phyloP scores from a whole-genome alignment of 1,140 invertebrate genomes.

The Drosophila tsacasi region DNA sequence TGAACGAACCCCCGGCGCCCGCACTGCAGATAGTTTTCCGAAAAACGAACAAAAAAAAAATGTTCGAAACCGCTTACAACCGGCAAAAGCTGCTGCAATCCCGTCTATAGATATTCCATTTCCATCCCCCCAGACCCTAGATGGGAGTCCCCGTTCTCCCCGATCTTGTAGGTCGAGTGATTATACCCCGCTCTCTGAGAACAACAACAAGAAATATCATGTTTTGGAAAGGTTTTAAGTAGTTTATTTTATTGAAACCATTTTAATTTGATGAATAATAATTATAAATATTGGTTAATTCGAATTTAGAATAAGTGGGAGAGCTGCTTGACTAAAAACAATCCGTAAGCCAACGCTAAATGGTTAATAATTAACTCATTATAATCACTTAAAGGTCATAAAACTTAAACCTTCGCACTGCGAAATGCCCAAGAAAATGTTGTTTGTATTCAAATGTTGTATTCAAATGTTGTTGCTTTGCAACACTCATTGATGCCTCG shows the following conservation, averaged over 20 bases:
- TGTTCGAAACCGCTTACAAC: slow-evolving; percentile 56
- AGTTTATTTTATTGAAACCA: background rate
- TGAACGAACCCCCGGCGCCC: slow-evolving; percentile 48
- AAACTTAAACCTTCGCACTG: background rate
- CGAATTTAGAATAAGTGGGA: background rate
- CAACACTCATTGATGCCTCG: too few species aligned
- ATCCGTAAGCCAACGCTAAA: background rate
- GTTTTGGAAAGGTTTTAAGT: background rate
- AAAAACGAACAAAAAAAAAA: slow-evolving; percentile 20
- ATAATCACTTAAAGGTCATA: background rate
- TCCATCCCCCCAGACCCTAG: background rate
- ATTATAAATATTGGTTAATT: background rate
- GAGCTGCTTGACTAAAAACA: too few species aligned
- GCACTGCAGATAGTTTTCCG: slow-evolving; percentile 47
- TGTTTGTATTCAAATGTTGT: background rate
- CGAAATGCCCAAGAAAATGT: background rate
- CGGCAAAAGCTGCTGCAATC: slow-evolving; percentile 51
- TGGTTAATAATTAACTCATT: background rate
- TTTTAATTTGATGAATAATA: background rate
- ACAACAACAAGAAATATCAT: background rate
- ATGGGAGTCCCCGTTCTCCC: background rate
- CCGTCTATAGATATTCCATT: slow-evolving; percentile 1
- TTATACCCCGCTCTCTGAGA: background rate
- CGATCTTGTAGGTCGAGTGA: background rate
- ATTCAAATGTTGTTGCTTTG: background rate